A percentile compares a stretch with the other conserved stretches of the same genome.
Conservation (phyloP, 2,113 vertebrate species). For the Tylochromis polylepis region DNA sequence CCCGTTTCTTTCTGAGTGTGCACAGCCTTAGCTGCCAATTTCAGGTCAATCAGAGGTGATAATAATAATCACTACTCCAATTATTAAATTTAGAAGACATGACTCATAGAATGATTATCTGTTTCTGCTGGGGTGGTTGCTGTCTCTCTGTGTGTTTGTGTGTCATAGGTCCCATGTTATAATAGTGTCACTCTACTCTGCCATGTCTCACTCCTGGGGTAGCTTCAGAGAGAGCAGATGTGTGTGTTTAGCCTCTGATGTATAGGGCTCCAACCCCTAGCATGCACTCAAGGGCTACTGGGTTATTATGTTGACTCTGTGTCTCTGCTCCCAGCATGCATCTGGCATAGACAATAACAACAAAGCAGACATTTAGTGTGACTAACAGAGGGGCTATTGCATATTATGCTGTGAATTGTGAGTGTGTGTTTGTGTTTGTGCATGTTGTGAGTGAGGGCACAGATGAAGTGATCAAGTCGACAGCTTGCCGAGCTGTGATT, state of each 20-base stretch:
- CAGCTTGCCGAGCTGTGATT: conserved; percentile 70
- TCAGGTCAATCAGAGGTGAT: conserved; percentile 56
- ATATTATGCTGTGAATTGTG: conserved; percentile 8
- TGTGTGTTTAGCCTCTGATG: conserved; percentile 45
- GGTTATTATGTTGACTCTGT: conserved; percentile 43
- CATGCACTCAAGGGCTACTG: conserved; percentile 29
- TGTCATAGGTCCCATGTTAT: conserved; percentile 11
- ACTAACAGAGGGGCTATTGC: conserved; percentile 27
- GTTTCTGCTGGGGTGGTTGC: not conserved
- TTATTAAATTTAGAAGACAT: conserved; percentile 53
- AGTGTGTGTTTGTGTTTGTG: conserved; percentile 6
- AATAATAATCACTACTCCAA: conserved; percentile 51
- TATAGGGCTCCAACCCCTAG: not conserved
- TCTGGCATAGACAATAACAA: conserved; percentile 50
- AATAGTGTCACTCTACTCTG: not conserved
- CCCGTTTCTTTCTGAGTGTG: not conserved
- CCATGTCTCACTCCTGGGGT: not conserved
- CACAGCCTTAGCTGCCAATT: conserved; percentile 20
- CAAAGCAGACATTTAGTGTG: conserved; percentile 59
- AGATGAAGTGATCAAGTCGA: conserved; percentile 70
- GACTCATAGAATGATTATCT: conserved; percentile 45
- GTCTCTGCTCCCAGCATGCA: conserved; percentile 52
- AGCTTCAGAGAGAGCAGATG: conserved; percentile 26
- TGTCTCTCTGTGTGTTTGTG: not conserved
- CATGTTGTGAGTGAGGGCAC: conserved; percentile 32